Base-by-base conservation (phyloP, 1,140 invertebrate genomes). In the Listronotus bonariensis region DNA sequence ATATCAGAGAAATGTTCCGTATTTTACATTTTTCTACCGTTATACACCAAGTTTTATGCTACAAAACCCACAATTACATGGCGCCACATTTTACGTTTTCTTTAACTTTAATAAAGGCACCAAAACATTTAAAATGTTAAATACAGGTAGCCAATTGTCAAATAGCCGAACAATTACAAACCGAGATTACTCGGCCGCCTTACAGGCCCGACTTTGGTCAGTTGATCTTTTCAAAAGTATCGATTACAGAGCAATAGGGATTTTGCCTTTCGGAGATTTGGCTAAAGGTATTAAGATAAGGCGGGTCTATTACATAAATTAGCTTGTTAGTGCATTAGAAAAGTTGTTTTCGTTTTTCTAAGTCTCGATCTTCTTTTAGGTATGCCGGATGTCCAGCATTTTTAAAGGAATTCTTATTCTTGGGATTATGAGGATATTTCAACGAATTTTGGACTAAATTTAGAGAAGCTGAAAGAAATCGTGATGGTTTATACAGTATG, bases 281-380 rank as follows among this genome's bases (percentile, higher is more conserved):
- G 34, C 17, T 20, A 56, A 56, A 31, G 53, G 14, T 15, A 20
- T 6, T 20, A 9, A 18, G 46, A 49, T 49, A 49, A 49, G 17
- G 46, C 8, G 46, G 20, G 15, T n/a, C 20, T 10, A 9, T 20
- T 18, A 49, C 46, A 49, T 12, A 49, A 49, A 49, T 49, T 49
- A 26, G 15, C 46, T 49, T 49, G 46, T 49, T 49, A 49, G 46
- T 9, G 20, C 9, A 49, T 10, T 31, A 18, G 46, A 36, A 36
- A 10, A 36, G 34, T 36, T 38, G 65, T 49, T 68, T 68, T 58
- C 20, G 57, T 63, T 48, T 43, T 58, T 61, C 57, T 59, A 67
- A 31, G 53, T 20, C 52, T 17, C 52, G 32, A 34, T n/a, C 10
- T 36, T 2, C 14, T 3, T 10, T 36, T 12, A n/a, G n/a, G n/a